These are phyloP conservation scores for Branchipolynoe longqiensis DNA, from an alignment of 2,888 invertebrate species.

Conservation along the genomic window DNA sequence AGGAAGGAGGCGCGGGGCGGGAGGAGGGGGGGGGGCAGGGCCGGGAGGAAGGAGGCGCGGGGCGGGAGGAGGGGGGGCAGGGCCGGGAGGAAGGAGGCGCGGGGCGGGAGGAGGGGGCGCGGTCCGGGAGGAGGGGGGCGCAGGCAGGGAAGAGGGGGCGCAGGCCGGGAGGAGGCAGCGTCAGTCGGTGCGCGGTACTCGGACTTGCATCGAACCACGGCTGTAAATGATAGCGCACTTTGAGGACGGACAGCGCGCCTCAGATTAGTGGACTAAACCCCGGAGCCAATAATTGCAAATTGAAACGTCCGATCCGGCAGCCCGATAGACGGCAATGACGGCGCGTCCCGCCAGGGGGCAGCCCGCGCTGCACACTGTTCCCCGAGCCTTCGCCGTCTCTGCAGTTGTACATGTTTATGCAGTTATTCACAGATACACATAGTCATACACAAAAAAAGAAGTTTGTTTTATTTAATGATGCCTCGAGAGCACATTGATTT, in stretches of 20 bases:
- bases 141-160: neutral
- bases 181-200: neutral
- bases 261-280: slow-evolving; percentile 55
- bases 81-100: neutral
- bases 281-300: slow-evolving; percentile 58
- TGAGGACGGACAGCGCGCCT: neutral
- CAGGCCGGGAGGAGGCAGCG: neutral
- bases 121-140: neutral
- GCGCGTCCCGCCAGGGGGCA: neutral
- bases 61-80: neutral
- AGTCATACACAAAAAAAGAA: too few relatives aligned
- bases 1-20: neutral
- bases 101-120: neutral
- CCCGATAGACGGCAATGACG: slow-evolving; percentile 31
- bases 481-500: too few relatives aligned
- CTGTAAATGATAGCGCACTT: slow-evolving; percentile 26
- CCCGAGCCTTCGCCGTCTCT: too few relatives aligned
- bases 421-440: too few relatives aligned
- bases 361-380: too few relatives aligned
- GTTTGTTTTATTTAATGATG: too few relatives aligned
- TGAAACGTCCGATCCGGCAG: slow-evolving; percentile 54
- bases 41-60: neutral
- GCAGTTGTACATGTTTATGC: too few relatives aligned
- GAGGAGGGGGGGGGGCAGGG: neutral
- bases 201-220: neutral